A percentile compares a stretch with the other conserved stretches of the same genome.
These are phyloP conservation scores for Ceratothoa steindachneri DNA, from an alignment of 2,888 invertebrate species.

Conservation along the genomic window DNA sequence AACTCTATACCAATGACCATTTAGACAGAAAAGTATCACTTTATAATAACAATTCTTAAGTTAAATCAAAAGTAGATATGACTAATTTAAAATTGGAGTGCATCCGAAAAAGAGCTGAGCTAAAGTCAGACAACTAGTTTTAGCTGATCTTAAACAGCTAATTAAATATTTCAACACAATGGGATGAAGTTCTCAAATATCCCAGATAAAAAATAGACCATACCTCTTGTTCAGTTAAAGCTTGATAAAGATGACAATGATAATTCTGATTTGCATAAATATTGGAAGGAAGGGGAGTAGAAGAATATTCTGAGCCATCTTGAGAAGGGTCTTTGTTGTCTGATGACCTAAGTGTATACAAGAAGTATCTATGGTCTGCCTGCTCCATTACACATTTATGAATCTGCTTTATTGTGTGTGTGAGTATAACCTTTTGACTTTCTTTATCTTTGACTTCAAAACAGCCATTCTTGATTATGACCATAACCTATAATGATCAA, in stretches of 20 bases:
- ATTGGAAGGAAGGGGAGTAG: slow-evolving; percentile 26
- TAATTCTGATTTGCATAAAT: slow-evolving; percentile 29
- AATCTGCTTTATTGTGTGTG: slow-evolving; percentile 40
- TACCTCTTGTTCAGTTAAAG: slow-evolving; percentile 37
- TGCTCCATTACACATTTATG: slow-evolving; percentile 47
- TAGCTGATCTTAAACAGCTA: too few relatives aligned
- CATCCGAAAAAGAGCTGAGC: too few relatives aligned
- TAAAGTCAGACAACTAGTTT: too few relatives aligned
- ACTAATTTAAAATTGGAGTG: too few relatives aligned
- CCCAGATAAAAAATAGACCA: neutral
- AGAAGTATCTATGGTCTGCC: slow-evolving; percentile 43
- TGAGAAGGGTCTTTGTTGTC: neutral
- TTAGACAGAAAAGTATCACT: too few relatives aligned
- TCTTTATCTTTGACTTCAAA: slow-evolving; percentile 20
- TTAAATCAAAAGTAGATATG: too few relatives aligned
- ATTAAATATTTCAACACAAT: too few relatives aligned
- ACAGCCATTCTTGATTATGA: slow-evolving; percentile 32
- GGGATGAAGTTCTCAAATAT: too few relatives aligned
- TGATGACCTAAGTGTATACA: slow-evolving; percentile 35
- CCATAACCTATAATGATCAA: slow-evolving; percentile 29
- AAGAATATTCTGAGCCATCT: slow-evolving; percentile 13
- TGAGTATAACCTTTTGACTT: slow-evolving; percentile 23
- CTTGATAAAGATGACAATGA: slow-evolving; percentile 41
- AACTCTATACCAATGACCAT: too few relatives aligned
- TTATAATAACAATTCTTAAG: too few relatives aligned